Evolutionary conservation across 2,888 invertebrate species (phyloP).

Genomic region (Lasius platythorax): DNA sequence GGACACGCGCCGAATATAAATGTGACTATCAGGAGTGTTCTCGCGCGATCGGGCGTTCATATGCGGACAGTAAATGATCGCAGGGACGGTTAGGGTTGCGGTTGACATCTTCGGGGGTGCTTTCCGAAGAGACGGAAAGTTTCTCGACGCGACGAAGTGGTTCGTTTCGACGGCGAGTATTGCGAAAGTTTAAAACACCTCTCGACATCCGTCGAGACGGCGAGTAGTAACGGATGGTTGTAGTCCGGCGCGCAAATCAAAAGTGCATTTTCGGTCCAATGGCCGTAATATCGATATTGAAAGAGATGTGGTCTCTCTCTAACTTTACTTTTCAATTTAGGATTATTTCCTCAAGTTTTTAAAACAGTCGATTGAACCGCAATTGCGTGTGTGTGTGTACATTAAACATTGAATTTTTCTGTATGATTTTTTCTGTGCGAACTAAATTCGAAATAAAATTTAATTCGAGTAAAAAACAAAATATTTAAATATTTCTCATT

Average conservation of each 20-base stretch:
- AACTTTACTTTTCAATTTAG: conserved; percentile 13
- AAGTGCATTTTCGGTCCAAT: conserved; percentile 41
- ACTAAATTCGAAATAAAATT: neutral
- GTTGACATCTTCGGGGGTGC: conserved; percentile 52
- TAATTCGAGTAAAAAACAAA: neutral
- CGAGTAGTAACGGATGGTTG: conserved; percentile 42
- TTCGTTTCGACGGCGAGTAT: conserved; percentile 39
- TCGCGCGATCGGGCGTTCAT: conserved; percentile 45
- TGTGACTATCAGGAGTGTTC: conserved; percentile 80
- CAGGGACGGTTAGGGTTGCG: conserved; percentile 53
- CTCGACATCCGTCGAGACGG: conserved; percentile 35
- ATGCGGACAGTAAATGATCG: conserved; percentile 67
- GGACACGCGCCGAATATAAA: conserved; percentile 81
- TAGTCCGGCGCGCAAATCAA: conserved; percentile 47
- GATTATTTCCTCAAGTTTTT: conserved; percentile 15
- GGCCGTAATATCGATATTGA: conserved; percentile 13
- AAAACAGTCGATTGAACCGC: neutral
- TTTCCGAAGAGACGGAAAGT: conserved; percentile 29
- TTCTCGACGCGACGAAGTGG: conserved; percentile 1
- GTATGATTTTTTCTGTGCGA: neutral
- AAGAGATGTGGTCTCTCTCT: neutral
- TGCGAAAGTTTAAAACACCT: conserved; percentile 53
- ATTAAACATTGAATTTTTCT: neutral
- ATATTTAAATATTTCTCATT: neutral
- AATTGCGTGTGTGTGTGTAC: neutral